phyloP scores from a whole-genome alignment of 2,888 invertebrate species.

The Halictus quadricinctus region DNA sequence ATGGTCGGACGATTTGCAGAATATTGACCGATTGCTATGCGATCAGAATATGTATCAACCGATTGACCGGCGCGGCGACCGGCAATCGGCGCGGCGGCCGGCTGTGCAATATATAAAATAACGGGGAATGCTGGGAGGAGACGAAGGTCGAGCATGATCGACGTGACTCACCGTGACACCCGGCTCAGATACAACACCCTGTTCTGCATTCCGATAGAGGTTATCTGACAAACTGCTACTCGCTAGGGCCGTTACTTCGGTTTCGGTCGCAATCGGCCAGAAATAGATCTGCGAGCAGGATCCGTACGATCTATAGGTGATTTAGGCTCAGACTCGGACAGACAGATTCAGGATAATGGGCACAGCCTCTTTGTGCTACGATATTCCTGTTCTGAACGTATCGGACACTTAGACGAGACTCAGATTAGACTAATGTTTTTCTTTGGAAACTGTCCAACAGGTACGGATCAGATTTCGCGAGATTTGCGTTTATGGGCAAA shows the following conservation, averaged over 20 bases:
- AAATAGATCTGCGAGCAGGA: conserved; percentile 18
- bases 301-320: background rate
- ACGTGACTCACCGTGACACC: conserved; percentile 59
- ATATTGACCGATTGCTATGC: conserved; percentile 59
- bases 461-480: background rate
- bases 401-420: background rate
- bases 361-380: background rate
- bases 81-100: conserved; percentile 11
- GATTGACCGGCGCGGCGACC: conserved; percentile 37
- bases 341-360: background rate
- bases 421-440: too few relatives aligned
- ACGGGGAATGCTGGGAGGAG: conserved; percentile 55
- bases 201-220: conserved; percentile 33
- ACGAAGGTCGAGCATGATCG: conserved; percentile 62
- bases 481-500: background rate
- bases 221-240: conserved; percentile 9
- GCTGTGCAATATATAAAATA: conserved; percentile 61
- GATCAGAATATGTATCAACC: conserved; percentile 64
- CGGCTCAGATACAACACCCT: conserved; percentile 46
- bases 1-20: conserved; percentile 60
- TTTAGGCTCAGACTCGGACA: background rate
- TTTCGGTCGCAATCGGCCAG: conserved; percentile 2
- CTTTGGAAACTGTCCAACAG: background rate
- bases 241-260: conserved; percentile 2
- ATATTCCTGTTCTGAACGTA: background rate